These are phyloP conservation scores for Drosophila greeni DNA, from an alignment of 2,888 invertebrate genomes.

Conservation along the genomic window DNA sequence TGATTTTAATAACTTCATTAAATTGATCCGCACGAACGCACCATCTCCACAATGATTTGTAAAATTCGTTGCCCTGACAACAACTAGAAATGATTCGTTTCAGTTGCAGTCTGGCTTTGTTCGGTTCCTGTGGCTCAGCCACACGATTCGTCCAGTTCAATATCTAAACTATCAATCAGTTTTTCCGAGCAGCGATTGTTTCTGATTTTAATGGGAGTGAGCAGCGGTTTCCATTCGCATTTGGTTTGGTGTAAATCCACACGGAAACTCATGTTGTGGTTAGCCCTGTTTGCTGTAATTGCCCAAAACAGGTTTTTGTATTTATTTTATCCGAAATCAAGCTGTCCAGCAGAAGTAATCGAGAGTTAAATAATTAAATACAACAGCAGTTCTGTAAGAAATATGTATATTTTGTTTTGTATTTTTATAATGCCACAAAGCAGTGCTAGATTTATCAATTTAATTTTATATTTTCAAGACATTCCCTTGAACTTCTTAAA, in stretches of 20 bases:
- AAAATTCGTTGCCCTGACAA: conserved; percentile 15
- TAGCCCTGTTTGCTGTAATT: conserved; percentile 3
- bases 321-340: not conserved
- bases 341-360: not conserved
- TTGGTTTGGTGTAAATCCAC: conserved; percentile 3
- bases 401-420: not conserved
- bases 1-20: conserved; percentile 47
- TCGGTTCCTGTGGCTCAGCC: not conserved
- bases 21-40: conserved; percentile 40
- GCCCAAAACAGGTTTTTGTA: not conserved
- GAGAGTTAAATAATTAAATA: not conserved
- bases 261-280: conserved; percentile 15
- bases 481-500: not conserved
- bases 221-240: not conserved
- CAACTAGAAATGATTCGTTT: not conserved
- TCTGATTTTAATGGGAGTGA: not conserved
- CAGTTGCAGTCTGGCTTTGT: conserved; percentile 3
- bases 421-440: not conserved
- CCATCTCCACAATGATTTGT: conserved; percentile 8
- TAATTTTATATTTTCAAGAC: not conserved
- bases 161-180: conserved; percentile 36
- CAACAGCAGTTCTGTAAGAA: too few species aligned
- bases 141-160: not conserved
- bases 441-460: not conserved
- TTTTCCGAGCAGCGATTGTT: conserved; percentile 6